Evolutionary conservation across 2,797 vertebrate species (phyloP).

Genomic region (Leptodactylus fallax): DNA sequence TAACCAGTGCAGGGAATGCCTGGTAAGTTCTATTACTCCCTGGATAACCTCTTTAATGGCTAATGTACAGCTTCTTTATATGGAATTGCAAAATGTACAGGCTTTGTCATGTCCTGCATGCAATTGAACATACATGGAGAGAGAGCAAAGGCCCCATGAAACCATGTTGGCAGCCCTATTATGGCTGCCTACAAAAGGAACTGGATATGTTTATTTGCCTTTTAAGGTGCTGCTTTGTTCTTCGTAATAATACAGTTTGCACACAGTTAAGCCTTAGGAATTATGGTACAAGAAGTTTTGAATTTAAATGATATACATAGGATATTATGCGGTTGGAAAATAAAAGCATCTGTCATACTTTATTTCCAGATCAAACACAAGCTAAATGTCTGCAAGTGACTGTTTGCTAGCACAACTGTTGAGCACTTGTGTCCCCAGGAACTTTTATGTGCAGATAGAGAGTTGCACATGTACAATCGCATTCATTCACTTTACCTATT

Average conservation of each 20-base stretch:
- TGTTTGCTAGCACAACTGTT: constrained; percentile 51
- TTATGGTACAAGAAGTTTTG: constrained; percentile 24
- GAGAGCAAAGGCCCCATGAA: background rate
- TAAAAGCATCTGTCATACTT: constrained; percentile 60
- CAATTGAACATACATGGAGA: background rate
- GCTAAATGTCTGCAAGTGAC: constrained; percentile 43
- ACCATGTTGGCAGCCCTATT: background rate
- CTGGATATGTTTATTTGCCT: background rate
- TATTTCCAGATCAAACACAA: constrained; percentile 52
- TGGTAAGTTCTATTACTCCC: too few relatives aligned
- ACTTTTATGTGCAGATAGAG: constrained; percentile 59
- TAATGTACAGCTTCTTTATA: too few relatives aligned
- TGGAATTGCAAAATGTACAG: too few relatives aligned
- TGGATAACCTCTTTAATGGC: too few relatives aligned
- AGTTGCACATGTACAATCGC: constrained; percentile 48
- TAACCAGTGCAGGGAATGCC: too few relatives aligned
- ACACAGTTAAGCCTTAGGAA: constrained; percentile 19
- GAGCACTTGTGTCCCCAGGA: constrained; percentile 55
- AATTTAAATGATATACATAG: constrained; percentile 41
- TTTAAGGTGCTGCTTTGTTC: background rate
- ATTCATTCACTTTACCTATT: constrained; percentile 53
- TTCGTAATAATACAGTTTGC: background rate
- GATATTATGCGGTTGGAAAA: constrained; percentile 54
- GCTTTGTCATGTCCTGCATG: background rate
- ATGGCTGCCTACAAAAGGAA: background rate